phyloP scores from a whole-genome alignment of 2,888 invertebrate genomes.

The Pachycephus smyrnensis region DNA sequence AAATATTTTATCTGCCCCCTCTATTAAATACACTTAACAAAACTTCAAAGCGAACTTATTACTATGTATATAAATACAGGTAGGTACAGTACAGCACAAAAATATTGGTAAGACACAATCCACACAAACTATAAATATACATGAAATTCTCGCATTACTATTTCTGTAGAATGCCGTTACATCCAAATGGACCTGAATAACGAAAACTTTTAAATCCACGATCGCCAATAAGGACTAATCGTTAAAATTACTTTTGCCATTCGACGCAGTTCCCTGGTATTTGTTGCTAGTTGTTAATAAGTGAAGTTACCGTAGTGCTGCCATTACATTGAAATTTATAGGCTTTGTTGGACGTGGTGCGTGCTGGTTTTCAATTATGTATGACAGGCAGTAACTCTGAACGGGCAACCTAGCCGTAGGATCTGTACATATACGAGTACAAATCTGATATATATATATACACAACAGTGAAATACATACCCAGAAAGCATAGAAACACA shows the following conservation, averaged over 20 bases:
- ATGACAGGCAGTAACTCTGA: slow-evolving; percentile 42
- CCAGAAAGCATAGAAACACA: neutral
- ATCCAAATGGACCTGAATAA: neutral
- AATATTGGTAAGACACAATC: neutral
- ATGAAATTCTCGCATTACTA: neutral
- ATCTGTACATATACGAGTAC: neutral
- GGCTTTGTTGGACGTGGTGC: slow-evolving; percentile 29
- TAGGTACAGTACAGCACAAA: neutral
- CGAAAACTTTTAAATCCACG: neutral
- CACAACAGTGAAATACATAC: no score
- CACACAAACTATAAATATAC: neutral
- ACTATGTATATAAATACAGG: neutral
- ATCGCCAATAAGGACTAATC: neutral
- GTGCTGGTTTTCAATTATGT: slow-evolving; percentile 44
- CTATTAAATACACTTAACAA: no score
- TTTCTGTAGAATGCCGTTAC: neutral
- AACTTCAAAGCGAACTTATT: neutral
- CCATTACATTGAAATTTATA: slow-evolving; percentile 40
- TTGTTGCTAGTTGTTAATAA: slow-evolving; percentile 3
- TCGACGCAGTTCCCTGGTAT: neutral
- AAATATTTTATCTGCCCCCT: no score
- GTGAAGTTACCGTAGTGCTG: slow-evolving; percentile 4
- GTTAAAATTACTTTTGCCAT: neutral
- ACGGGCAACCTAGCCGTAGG: slow-evolving; percentile 19
- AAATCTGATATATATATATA: neutral